Evolutionary conservation across 2,888 invertebrate genomes (phyloP), one percentile per base, ranked within the genome.

Genomic region (Tachina grossa): DNA sequence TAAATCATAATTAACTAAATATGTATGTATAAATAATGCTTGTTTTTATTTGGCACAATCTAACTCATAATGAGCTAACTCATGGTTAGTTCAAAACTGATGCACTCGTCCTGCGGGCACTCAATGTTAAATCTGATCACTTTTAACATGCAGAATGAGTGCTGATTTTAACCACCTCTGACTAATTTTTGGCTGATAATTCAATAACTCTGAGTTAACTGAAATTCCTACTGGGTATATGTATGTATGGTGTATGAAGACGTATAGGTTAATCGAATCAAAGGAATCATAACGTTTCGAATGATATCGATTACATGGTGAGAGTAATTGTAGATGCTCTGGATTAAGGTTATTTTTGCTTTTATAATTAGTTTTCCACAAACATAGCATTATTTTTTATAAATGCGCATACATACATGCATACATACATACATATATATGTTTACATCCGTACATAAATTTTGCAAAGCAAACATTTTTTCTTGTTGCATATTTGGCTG

Each of bases 221-320:
- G n/a, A n/a, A n/a, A n/a, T n/a, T n/a, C n/a, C n/a, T n/a, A n/a
- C n/a, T n/a, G n/a, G n/a, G n/a, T n/a, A 13, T 19, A 41, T 59
- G 59, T 49, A 6, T 10, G 14, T 41, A 41, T n/a, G 6, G 1
- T 68, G 2, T 19, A 6, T n/a, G 3, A 51, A n/a, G 9, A 51
- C 53, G 43, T 59, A 9, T 14, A 19, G 19, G 39, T 39, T 63
- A 71, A 79, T 71, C 55, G 79, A 63, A 71, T 71, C 71, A 65
- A 79, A 79, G 49, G 71, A 81, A 71, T 75, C 53, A 81, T 81
- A 81, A 81, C 68, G 47, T 74, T 55, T 53, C 45, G n/a, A 31
- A 55, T 76, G 69, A 10, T 74, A 66, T 74, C 59, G 63, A 69
- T 63, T 69, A 59, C 59, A 61, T 61, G n/a, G 31, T 65, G 39